These are phyloP conservation scores for Pelobates fuscus DNA, from an alignment of 2,113 vertebrate genomes.

Conservation along the genomic window DNA sequence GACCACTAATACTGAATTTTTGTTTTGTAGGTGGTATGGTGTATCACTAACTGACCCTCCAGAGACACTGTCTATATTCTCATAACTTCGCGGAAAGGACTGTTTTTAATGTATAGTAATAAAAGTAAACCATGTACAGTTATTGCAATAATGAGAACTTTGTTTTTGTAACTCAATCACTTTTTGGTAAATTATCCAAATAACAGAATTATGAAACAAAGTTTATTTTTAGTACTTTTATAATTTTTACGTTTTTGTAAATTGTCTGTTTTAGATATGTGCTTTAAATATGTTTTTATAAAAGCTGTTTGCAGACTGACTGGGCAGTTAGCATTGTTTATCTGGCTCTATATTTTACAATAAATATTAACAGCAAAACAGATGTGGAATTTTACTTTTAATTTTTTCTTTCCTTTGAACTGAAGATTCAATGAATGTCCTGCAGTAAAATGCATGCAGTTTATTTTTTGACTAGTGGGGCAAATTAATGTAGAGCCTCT, in stretches of 20 bases:
- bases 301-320: constrained; percentile 55
- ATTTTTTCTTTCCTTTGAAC: too few relatives aligned
- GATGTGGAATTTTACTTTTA: background rate
- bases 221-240: constrained; percentile 59
- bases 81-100: constrained; percentile 60
- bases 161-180: constrained; percentile 47
- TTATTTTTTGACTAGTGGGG: too few relatives aligned
- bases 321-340: constrained; percentile 50
- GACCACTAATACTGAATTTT: background rate
- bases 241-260: constrained; percentile 70
- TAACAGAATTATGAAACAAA: constrained; percentile 62
- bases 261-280: constrained; percentile 71
- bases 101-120: constrained; percentile 58
- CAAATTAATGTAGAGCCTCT: too few relatives aligned
- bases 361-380: constrained; percentile 53
- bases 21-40: constrained; percentile 75
- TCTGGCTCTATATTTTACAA: constrained; percentile 26
- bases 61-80: constrained; percentile 68
- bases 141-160: constrained; percentile 59
- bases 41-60: constrained; percentile 85
- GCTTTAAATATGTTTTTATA: constrained; percentile 58
- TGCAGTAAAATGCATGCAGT: too few relatives aligned
- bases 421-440: too few relatives aligned
- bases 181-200: constrained; percentile 25
- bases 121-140: constrained; percentile 66